phyloP scores from a whole-genome alignment of 2,797 vertebrate genomes.

The Phalloptychus januarius region DNA sequence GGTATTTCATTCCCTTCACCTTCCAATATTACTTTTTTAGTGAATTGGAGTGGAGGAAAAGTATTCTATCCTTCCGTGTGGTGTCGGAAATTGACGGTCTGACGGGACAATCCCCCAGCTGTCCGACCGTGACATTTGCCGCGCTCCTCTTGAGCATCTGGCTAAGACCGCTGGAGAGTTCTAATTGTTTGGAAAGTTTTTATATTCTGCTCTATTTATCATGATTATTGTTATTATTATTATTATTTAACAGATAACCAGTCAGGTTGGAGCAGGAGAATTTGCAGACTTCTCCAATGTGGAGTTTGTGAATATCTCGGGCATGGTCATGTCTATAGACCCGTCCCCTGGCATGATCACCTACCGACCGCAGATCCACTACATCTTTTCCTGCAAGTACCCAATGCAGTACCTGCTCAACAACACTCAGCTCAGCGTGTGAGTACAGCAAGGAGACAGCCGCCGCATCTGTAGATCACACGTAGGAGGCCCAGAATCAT shows the following conservation, averaged over 20 bases:
- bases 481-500: not conserved
- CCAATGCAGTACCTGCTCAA: conserved; percentile 81
- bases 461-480: not conserved
- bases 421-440: conserved; percentile 79
- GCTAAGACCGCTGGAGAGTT: no score
- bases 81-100: no score
- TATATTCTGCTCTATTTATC: no score
- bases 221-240: not conserved
- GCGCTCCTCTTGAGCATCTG: no score
- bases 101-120: no score
- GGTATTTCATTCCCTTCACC: conserved; percentile 49
- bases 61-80: not conserved
- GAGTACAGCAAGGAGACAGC: conserved; percentile 54
- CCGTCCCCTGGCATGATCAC: conserved; percentile 61
- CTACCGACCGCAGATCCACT: conserved; percentile 71
- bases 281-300: conserved; percentile 74
- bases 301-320: conserved; percentile 78
- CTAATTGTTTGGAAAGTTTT: no score
- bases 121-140: no score
- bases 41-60: not conserved
- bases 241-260: conserved; percentile 56
- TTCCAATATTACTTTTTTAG: not conserved
- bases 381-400: conserved; percentile 81
- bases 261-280: conserved; percentile 48
- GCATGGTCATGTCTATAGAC: conserved; percentile 67